Evolutionary conservation across 2,888 invertebrate species (phyloP), one percentile per base, ranked within the genome.

Genomic region (Eugnorisma glareosa): DNA sequence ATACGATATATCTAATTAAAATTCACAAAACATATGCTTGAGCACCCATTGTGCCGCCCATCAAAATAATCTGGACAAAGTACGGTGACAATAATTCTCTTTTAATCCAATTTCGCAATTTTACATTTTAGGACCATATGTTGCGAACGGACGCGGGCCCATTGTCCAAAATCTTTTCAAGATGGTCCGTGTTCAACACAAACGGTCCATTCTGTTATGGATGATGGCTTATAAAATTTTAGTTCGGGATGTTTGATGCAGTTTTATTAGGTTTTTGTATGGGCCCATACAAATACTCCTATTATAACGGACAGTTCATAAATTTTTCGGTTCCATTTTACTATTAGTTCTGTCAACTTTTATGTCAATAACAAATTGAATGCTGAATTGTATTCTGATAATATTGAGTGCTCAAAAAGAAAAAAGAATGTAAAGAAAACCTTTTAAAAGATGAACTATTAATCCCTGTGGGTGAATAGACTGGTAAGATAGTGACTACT

Each of bases 41-140:
- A 82, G 71, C 54, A 83, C 87, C 91, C 85, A 92, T 93, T 95
- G 94, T 92, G 90, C 74, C 88, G 85, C 83, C 85, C 86, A 89
- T 92, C 92, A 90, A 93, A 92, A 93, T 94, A 95, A 93, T 91
- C 91, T 90, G 92, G 92, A 91, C 94, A 91, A 91, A 94, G 91
- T 92, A 88, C 85, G 75, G 88, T 89, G 92, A 93, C 93, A 93
- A 93, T 92, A 91, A 88, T 83, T 86, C 89, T 83, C 76, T 88
- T 90, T 89, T 95, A 96, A 96, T 96, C 96, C 96, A 96, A 96
- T 96, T 95, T 95, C 87, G 93, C 92, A 92, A 95, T 94, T 94
- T 93, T 93, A 91, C 89, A 90, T 89, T 90, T 90, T 89, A 82
- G 87, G 86, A 91, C 89, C 95, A 95, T 95, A 96, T 95, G 96